Base-by-base conservation (phyloP, 2,888 invertebrate genomes). In the Cosmorhoe ocellata region DNA sequence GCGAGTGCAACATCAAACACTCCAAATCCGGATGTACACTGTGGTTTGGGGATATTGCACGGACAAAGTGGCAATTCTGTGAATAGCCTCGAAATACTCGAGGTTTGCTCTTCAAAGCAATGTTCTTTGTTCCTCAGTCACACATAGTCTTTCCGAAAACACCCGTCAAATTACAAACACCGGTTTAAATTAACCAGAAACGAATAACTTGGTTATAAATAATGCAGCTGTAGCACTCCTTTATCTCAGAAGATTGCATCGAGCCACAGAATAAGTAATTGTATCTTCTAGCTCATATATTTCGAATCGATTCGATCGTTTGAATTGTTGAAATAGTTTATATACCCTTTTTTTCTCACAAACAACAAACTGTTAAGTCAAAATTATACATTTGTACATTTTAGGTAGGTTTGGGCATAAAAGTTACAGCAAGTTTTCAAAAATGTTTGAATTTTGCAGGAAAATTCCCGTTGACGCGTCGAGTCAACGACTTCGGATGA, bases 61-160 rank as follows among this genome's bases (percentile, higher is more conserved):
- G 38, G 22, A 42, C 31, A 30, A 50, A 44, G 33, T 50, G 39
- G 28, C 26, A 22, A 24, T 48, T 39, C 34, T 40, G 18, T 38
- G 47, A 43, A 47, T 48, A 27, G 43, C 34, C 34, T 27, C 52
- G 22, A 39, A 47, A 43, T 47, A 39, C 26, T 40, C 7, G 22
- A 14, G 43, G 30, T 39, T 33, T 39, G 32, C 39, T 39, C 31
- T 28, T 39, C 26, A 47, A 52, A 47, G 26, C 14, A 39, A 39
- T 39, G 34, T 38, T 38, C 32, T 38, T 52, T 52, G 38, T 52
- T 32, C 24, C 14, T 32, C 31, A 6, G 14, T 30, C 10, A 11
- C 1, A 45, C 36, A 51, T 46, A 13, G 33, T 7, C 12, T 9
- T 24, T 32, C 26, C 30, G 14, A 27, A 27, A 30, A 41, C 24